Evolutionary conservation across 2,113 vertebrate species (phyloP), one percentile per base, ranked within the genome.

Genomic region (Cyanistes caeruleus): DNA sequence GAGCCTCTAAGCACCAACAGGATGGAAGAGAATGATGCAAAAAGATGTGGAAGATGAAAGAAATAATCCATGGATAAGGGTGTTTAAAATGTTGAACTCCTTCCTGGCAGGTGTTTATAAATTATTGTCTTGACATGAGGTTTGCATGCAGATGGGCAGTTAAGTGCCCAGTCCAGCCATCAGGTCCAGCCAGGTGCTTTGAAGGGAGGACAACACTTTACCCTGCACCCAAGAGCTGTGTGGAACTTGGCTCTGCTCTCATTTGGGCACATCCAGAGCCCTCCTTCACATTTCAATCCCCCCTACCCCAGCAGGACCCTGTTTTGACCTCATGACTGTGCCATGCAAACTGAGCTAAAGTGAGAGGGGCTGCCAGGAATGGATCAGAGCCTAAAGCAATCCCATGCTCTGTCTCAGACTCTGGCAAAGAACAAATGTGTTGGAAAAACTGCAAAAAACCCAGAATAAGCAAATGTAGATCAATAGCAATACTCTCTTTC

Each of bases 401-500:
- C 60, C 48, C 43, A 28, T 41, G 58, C 80, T 35, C 68, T 62
- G 55, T 64, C 87, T 91, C 90, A 70, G 58, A 43, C 30, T 43
- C 70, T 74, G 58, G 51, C 51, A 69, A 70, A 59, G 25, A 67
- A 84, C 39, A 90, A 92, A 67, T 16, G 21, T 2, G 0, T 33
- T 13, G 16, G 63, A 60, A 88, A 82, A 93, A 84, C 35, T 73
- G 55, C 22, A 69, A 86, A 91, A 92, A 86, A 55, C 23, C 41
- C 72, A 95, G 92, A 86, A 92, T 63, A 90, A 90, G 68, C 53
- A 94, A 80, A 90, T 4, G 1, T 59, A 79, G 51, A 81, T 93
- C 94, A 95, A 94, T 90, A 90, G 72, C 41, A 92, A 68, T 88
- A 95, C 88, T 95, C 48, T 88, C 79, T 64, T 92, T 94, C 67